Evolutionary conservation across 2,797 vertebrate species (phyloP), one percentile per base, ranked within the genome.

Genomic region (Helarctos malayanus): DNA sequence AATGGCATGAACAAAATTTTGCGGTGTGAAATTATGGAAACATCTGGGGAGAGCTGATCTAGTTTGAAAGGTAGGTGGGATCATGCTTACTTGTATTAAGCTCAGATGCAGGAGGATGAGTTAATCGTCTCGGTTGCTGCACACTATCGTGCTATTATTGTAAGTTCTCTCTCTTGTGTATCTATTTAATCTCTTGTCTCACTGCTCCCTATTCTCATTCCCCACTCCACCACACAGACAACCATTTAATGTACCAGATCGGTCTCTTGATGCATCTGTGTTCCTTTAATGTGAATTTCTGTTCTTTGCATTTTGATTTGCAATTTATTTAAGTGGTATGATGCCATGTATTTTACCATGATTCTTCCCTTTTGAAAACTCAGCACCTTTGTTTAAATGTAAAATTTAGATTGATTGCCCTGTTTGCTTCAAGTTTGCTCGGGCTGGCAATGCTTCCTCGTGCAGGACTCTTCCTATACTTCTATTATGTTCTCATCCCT

Each of bases 291-390:
- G 0, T 38, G 19, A 52, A n/a, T 79, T 75, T 85, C 52, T 49
- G 0, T 27, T 29, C 56, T 25, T 65, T 75, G 1, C 29, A 56
- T 71, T 63, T 78, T 71, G 0, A 27, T 41, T 52, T 79, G 54
- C n/a, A 76, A 57, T 81, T 73, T 47, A 49, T 45, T 54, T 65
- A 92, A 69, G 11, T 56, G 13, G 4, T 21, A 38, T 14, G 68
- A 38, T 35, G 16, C 27, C 61, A 9, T 41, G 11, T 76, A 81
- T 61, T 84, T 94, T 68, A 68, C 19, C 16, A 15, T 79, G 12
- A 82, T 41, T 23, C 38, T 23, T 88, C 41, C 29, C 76, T 95
- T 73, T 91, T 87, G 76, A 94, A 96, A 76, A 45, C 63, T 59
- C 32, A 15, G n/a, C 32, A 68, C 23, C 41, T 95, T 82, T 54